A percentile compares a stretch with the other conserved stretches of the same genome.
These are phyloP conservation scores for Taeniopygia guttata DNA, from an alignment of 2,797 vertebrate genomes.

Conservation along the genomic window DNA sequence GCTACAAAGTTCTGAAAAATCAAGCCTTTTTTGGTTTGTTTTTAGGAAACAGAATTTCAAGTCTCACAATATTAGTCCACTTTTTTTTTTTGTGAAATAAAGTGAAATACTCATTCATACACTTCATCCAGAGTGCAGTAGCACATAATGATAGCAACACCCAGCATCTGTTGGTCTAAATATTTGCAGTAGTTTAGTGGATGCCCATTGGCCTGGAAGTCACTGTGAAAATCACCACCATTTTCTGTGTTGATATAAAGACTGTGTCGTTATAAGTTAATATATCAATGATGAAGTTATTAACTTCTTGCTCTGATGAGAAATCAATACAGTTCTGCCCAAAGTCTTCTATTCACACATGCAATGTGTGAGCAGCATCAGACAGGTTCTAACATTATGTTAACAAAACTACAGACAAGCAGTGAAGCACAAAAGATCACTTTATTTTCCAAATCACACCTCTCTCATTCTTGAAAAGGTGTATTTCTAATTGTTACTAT, in stretches of 20 bases:
- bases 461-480: constrained; percentile 9
- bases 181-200: background rate
- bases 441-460: constrained; percentile 48
- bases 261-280: background rate
- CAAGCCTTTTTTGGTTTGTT: background rate
- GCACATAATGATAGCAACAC: background rate
- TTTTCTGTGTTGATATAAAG: background rate
- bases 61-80: background rate
- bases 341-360: background rate
- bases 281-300: background rate
- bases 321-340: background rate
- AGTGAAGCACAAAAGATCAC: constrained; percentile 28
- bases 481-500: background rate
- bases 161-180: background rate
- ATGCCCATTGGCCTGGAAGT: background rate
- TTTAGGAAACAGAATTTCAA: background rate
- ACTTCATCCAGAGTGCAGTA: background rate
- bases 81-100: background rate
- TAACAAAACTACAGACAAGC: background rate
- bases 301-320: background rate
- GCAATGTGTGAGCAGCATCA: background rate
- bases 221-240: background rate
- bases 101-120: background rate
- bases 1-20: background rate
- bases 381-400: background rate